A percentile compares a stretch with the other conserved stretches of the same genome.
phyloP scores from a whole-genome alignment of 2,113 vertebrate species.

The Callospermophilus lateralis region DNA sequence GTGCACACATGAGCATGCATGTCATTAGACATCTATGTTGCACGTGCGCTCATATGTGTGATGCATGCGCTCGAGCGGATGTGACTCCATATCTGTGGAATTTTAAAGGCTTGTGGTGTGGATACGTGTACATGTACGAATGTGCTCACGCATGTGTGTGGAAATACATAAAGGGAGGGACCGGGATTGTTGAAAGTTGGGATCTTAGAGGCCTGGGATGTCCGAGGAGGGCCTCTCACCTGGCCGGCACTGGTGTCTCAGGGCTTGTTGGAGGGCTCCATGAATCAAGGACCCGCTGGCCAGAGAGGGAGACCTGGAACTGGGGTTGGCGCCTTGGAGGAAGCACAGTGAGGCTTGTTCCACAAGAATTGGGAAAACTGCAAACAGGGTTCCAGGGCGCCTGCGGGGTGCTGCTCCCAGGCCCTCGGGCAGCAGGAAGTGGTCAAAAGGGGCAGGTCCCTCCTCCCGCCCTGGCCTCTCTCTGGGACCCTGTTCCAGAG shows the following conservation, averaged over 20 bases:
- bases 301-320: no score
- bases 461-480: background rate
- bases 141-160: background rate
- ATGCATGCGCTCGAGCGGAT: background rate
- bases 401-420: rapidly evolving
- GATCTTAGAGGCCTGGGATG: background rate
- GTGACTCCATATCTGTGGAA: no score
- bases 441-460: background rate
- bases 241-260: no score
- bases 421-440: background rate
- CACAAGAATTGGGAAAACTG: background rate
- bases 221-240: background rate
- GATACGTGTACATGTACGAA: background rate
- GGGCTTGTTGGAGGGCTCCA: background rate
- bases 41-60: background rate
- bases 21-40: no score
- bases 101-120: background rate
- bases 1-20: background rate
- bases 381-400: rapidly evolving
- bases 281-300: background rate
- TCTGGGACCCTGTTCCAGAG: background rate
- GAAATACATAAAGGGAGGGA: background rate
- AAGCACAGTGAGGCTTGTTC: background rate
- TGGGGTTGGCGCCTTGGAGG: background rate
- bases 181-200: background rate